Conservation (phyloP, 2,797 vertebrate genomes). For the Paratrypauchen microcephalus region DNA sequence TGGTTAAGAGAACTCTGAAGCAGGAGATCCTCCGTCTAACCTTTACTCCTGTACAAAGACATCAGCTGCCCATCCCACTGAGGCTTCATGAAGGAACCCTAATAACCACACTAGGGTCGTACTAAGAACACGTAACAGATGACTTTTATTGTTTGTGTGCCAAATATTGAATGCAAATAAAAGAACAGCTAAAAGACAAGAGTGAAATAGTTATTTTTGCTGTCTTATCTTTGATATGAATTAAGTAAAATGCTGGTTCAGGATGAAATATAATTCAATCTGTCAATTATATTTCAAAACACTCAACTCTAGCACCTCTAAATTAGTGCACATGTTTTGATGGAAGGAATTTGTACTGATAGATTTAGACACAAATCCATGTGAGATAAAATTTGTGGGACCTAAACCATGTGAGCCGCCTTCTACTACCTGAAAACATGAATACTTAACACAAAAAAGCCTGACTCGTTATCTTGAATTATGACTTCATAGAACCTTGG, state of each 20-base stretch:
- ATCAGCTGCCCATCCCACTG: conserved; percentile 47
- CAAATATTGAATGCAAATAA: not conserved
- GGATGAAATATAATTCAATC: not conserved
- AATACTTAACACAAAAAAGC: not conserved
- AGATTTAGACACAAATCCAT: not conserved
- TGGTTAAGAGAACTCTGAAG: conserved; percentile 63
- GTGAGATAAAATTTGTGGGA: not conserved
- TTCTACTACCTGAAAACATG: not conserved
- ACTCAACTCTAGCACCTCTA: not conserved
- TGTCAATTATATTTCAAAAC: not conserved
- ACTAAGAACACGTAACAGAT: not conserved
- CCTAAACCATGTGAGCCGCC: not conserved
- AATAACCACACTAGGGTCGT: conserved; percentile 7
- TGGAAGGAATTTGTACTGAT: not conserved
- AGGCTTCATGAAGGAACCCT: conserved; percentile 60
- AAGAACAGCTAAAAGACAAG: not conserved
- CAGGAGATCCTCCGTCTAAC: conserved; percentile 56
- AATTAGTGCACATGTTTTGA: not conserved
- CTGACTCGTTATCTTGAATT: not conserved
- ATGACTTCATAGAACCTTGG: conserved; percentile 72
- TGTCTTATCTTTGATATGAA: not conserved
- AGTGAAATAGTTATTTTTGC: not conserved
- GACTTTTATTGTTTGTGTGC: not conserved
- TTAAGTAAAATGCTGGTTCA: not conserved
- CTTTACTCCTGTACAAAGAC: conserved; percentile 66